These are phyloP conservation scores for Mermis nigrescens DNA, from an alignment of 2,888 invertebrate species.

Conservation along the genomic window DNA sequence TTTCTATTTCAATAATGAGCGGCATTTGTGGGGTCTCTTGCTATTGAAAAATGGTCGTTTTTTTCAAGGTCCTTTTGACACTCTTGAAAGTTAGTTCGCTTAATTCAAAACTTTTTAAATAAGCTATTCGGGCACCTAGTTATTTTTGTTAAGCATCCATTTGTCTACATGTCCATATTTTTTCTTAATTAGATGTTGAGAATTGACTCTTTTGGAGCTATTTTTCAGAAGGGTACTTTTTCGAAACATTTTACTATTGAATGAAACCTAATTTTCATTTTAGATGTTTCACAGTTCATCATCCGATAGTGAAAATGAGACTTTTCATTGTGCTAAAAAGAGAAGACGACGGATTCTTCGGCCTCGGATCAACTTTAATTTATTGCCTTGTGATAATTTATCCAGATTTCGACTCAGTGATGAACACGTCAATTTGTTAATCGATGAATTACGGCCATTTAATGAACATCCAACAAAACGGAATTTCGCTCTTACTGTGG, in stretches of 20 bases:
- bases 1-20: neutral
- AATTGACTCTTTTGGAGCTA: neutral
- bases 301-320: neutral
- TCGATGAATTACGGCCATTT: neutral
- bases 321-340: neutral
- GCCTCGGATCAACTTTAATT: conserved; percentile 4
- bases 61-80: neutral
- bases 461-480: neutral
- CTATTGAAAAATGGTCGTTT: neutral
- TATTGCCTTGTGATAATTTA: neutral
- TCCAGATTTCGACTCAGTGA: conserved; percentile 1
- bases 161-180: neutral
- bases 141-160: neutral
- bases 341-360: neutral
- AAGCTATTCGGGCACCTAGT: neutral
- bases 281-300: neutral
- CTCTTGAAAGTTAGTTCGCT: neutral
- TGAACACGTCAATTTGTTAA: conserved; percentile 2
- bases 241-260: neutral
- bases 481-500: neutral
- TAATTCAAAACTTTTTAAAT: neutral
- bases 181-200: neutral
- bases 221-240: neutral
- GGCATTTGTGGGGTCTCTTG: neutral
- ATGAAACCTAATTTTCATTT: neutral